Conservation (phyloP, 2,888 invertebrate genomes). For the Physocephala rufipes region DNA sequence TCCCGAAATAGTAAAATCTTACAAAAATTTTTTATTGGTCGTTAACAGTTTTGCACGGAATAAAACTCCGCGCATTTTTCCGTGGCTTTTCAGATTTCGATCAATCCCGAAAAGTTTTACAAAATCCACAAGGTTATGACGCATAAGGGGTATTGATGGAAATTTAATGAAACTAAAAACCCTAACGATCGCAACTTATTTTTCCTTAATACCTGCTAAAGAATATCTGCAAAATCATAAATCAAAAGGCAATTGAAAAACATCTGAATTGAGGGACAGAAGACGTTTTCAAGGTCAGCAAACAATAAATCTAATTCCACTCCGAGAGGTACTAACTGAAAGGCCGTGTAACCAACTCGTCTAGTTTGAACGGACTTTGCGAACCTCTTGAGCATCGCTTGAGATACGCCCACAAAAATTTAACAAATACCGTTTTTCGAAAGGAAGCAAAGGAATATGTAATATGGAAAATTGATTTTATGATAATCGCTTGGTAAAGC, state of each 20-base stretch:
- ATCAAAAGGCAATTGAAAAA: not conserved
- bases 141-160: no score
- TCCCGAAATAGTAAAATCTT: not conserved
- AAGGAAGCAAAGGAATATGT: not conserved
- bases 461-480: slow-evolving; percentile 17
- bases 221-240: not conserved
- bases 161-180: no score
- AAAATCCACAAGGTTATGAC: no score
- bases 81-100: no score
- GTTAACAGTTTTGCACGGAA: no score
- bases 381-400: not conserved
- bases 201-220: no score
- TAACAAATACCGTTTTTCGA: not conserved
- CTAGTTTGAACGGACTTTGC: not conserved
- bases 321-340: no score
- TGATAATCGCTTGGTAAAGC: slow-evolving; percentile 9
- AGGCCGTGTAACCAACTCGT: no score
- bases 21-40: not conserved
- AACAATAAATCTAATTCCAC: not conserved
- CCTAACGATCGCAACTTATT: no score
- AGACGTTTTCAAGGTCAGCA: not conserved
- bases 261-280: not conserved
- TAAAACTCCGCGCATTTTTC: no score
- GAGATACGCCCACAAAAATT: not conserved
- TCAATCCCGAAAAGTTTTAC: no score